Evolutionary conservation across 1,140 invertebrate genomes (phyloP).

Genomic region (Caerostris darwini): DNA sequence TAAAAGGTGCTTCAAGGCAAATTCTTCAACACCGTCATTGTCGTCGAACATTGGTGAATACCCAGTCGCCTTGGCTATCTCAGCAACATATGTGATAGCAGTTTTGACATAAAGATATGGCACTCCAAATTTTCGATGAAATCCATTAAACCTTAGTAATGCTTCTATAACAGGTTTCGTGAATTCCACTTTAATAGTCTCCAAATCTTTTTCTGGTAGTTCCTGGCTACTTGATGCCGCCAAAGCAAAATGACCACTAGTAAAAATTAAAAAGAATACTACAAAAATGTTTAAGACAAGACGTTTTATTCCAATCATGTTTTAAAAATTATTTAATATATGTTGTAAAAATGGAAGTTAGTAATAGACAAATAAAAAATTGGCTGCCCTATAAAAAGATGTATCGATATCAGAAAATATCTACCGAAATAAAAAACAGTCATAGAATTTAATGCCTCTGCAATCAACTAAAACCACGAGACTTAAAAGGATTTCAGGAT

Average conservation of each 20-base stretch:
- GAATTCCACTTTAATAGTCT: constrained; percentile 28
- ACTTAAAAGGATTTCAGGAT: not conserved
- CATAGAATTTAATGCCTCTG: not conserved
- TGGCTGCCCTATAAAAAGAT: no score
- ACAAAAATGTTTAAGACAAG: not conserved
- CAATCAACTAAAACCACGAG: not conserved
- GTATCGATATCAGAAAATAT: no score
- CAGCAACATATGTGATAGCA: not conserved
- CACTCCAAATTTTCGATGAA: constrained; percentile 21
- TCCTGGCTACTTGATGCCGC: not conserved
- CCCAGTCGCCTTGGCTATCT: constrained; percentile 10
- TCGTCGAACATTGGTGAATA: constrained; percentile 5
- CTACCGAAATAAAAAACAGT: no score
- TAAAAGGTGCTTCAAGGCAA: not conserved
- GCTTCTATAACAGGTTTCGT: not conserved
- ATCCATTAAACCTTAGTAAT: not conserved
- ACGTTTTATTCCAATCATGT: not conserved
- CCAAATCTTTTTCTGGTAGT: not conserved
- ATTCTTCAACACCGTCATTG: not conserved
- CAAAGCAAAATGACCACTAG: not conserved
- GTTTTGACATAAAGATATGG: constrained; percentile 1
- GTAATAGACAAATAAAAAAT: no score
- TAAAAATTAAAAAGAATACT: no score
- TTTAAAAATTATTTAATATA: not conserved
- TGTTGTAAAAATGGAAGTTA: not conserved